These are phyloP conservation scores for Brachionus rubens DNA, from an alignment of 1,140 invertebrate species.

Conservation along the genomic window DNA sequence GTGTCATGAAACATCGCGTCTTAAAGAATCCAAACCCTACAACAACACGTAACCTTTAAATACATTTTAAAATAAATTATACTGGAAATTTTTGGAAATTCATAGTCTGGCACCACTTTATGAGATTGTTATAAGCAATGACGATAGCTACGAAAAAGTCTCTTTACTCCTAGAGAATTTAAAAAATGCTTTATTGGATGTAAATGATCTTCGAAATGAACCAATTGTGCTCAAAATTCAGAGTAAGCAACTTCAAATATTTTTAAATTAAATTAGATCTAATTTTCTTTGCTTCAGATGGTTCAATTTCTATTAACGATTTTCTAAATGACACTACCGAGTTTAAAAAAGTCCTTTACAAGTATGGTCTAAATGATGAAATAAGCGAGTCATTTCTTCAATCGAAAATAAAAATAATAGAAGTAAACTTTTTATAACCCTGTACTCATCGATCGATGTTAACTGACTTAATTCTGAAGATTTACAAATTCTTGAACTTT, in stretches of 20 bases:
- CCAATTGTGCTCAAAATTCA: conserved; percentile 30
- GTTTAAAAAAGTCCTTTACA: conserved; percentile 10
- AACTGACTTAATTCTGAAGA: no score
- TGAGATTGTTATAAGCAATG: conserved; percentile 42
- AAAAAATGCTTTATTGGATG: conserved; percentile 39
- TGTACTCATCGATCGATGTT: not conserved
- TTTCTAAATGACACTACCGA: conserved; percentile 32
- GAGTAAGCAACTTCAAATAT: no score
- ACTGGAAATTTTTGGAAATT: not conserved
- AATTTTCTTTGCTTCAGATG: not conserved
- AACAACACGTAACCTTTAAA: conserved; percentile 36
- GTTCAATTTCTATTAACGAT: conserved; percentile 38
- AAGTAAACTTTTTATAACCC: not conserved
- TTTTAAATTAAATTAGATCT: not conserved
- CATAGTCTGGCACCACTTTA: conserved; percentile 27
- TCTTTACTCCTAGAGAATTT: conserved; percentile 26
- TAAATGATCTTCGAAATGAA: conserved; percentile 42
- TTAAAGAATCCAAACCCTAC: not conserved
- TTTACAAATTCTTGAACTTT: conserved; percentile 38
- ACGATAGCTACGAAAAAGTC: conserved; percentile 29
- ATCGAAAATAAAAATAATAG: conserved; percentile 42
- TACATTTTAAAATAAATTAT: not conserved
- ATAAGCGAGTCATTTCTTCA: conserved; percentile 1
- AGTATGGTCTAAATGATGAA: conserved; percentile 7
- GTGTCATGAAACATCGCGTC: conserved; percentile 33